Percentiles rank a stretch among this genome's conserved stretches.
These are phyloP conservation scores for Griposia aprilina DNA, from an alignment of 2,888 invertebrate genomes.

Conservation along the genomic window DNA sequence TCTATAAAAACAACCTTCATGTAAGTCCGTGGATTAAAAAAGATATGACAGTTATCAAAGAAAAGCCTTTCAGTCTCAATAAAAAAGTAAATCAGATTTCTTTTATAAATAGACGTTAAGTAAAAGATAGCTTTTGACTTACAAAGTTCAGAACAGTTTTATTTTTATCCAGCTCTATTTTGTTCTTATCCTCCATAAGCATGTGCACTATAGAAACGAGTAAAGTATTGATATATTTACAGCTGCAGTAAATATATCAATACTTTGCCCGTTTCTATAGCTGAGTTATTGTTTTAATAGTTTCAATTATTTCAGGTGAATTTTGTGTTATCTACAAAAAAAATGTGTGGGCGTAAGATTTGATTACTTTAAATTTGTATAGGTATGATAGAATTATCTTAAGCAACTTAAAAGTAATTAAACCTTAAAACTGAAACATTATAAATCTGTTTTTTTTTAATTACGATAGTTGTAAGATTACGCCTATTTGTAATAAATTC, in stretches of 20 bases:
- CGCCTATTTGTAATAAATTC: neutral
- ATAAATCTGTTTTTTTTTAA: neutral
- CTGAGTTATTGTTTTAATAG: neutral
- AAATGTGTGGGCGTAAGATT: neutral
- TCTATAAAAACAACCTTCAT: constrained; percentile 6
- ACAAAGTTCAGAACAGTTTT: constrained; percentile 36
- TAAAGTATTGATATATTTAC: no score
- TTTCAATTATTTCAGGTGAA: neutral
- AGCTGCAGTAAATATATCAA: no score
- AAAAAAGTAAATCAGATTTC: constrained; percentile 44
- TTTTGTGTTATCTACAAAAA: neutral
- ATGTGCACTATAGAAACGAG: no score
- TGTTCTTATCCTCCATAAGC: neutral
- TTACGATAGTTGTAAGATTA: neutral
- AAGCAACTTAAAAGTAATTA: neutral
- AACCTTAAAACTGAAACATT: neutral
- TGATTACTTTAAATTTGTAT: neutral
- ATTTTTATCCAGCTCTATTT: constrained; percentile 8
- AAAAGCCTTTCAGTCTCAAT: constrained; percentile 42
- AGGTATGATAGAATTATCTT: neutral
- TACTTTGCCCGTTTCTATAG: neutral
- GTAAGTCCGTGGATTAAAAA: neutral
- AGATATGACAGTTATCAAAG: neutral
- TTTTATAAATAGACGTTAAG: constrained; percentile 41
- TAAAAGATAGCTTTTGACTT: constrained; percentile 25